Conservation (phyloP, 2,113 vertebrate species). For the Zosterops pallidus region DNA sequence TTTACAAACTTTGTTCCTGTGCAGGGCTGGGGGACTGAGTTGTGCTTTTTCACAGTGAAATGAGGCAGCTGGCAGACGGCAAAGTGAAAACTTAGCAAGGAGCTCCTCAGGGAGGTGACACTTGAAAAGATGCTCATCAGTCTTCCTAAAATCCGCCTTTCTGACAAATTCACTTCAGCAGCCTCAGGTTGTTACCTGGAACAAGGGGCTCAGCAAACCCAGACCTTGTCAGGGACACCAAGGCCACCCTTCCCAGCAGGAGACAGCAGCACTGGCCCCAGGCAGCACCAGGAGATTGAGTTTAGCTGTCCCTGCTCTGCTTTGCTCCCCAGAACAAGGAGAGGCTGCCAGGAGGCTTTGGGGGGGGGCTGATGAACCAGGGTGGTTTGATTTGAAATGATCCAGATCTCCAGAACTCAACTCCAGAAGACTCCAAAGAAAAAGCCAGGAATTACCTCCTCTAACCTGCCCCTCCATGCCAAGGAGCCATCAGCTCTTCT, state of each 20-base stretch:
- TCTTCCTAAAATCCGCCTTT: background rate
- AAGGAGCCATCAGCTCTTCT: background rate
- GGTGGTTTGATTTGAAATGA: background rate
- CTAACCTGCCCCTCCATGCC: background rate
- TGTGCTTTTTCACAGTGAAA: background rate
- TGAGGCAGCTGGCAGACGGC: background rate
- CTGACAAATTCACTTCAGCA: background rate
- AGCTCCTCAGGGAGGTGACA: background rate
- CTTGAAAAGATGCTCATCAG: background rate
- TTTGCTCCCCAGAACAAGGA: background rate
- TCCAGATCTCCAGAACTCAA: background rate
- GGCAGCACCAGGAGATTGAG: background rate
- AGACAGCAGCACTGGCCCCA: background rate
- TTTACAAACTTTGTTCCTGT: background rate
- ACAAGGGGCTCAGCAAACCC: background rate
- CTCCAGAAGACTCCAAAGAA: background rate
- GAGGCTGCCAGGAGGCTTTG: background rate
- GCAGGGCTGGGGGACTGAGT: background rate
- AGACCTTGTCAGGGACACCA: background rate
- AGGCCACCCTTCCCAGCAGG: background rate
- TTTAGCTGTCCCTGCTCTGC: background rate
- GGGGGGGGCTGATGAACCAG: background rate
- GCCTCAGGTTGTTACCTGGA: background rate
- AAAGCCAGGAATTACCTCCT: background rate
- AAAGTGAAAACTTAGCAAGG: background rate